Base-by-base conservation (phyloP, 2,113 vertebrate species). In the Gobius niger region DNA sequence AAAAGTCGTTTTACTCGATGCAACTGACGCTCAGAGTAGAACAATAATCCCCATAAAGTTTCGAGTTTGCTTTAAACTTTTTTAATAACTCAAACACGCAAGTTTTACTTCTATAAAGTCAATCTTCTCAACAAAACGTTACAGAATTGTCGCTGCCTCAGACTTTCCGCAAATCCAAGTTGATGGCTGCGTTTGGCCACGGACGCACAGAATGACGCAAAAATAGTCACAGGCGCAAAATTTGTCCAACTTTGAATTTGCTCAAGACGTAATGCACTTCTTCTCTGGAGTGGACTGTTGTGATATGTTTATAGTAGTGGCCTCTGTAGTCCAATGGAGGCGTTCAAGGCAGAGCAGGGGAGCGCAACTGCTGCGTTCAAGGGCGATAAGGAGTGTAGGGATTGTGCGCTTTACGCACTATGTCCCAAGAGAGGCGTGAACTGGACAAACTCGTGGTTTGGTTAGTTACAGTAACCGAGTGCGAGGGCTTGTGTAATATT, bases 231-330 rank as follows among this genome's bases (percentile, higher is more conserved):
- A 66, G 4, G 12, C 11, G 0, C 46, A 59, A 63, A 66, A 6
- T 5, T 68, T 76, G 1, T 12, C n/a, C n/a, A 53, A 47, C 50
- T 71, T 68, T 60, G 24, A n/a, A n/a, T 40, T 52, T 18, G 63
- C 51, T 13, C 40, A 50, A 64, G 79, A 82, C 74, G 70, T 62
- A 4, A 34, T 34, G 73, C 49, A 74, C 56, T 63, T 66, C 65
- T 60, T 68, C 44, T 82, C 60, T 67, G 40, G 42, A 67, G 65
- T 77, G 64, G 77, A 66, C 73, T 80, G 70, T 52, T 9, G 16
- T 41, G 57, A 42, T 78, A 65, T 87, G 82, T 85, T 89, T 83
- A 76, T 85, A 84, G 73, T 77, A 83, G 80, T 65, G 78, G 75
- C 79, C 75, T 75, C 68, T 78, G 42, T 19, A 42, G 69, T 79